Conservation (phyloP, 2,113 vertebrate genomes). For the Corvus cornix region DNA sequence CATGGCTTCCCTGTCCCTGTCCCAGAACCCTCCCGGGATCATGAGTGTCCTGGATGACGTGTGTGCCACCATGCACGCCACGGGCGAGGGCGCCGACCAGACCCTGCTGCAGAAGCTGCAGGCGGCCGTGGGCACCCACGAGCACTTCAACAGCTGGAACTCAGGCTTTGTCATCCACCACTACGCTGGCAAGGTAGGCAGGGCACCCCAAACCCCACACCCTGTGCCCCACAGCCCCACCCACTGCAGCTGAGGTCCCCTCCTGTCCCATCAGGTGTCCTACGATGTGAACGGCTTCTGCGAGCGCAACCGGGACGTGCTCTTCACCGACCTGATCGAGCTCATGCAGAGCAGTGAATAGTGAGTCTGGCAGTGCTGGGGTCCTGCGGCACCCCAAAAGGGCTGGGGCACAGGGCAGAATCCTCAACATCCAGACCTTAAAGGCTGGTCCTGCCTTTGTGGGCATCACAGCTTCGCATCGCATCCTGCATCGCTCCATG, state of each 20-base stretch:
- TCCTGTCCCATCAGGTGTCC: constrained; percentile 80
- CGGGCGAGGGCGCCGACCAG: constrained; percentile 89
- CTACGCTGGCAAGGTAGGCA: constrained; percentile 90
- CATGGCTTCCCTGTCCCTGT: background rate
- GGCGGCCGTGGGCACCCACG: constrained; percentile 87
- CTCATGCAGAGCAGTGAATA: constrained; percentile 95
- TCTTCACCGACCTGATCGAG: constrained; percentile 93
- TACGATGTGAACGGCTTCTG: constrained; percentile 92
- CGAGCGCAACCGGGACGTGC: constrained; percentile 92
- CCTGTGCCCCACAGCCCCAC: background rate
- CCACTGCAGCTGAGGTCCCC: background rate
- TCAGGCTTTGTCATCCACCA: constrained; percentile 93
- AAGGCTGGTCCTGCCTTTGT: background rate
- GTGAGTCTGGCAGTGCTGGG: constrained; percentile 71
- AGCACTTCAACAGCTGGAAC: constrained; percentile 97
- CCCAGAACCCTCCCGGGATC: constrained; percentile 90
- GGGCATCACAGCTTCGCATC: background rate
- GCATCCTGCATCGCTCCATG: rapidly evolving
- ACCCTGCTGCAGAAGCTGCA: constrained; percentile 95
- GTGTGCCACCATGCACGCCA: constrained; percentile 96
- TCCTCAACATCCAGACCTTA: background rate
- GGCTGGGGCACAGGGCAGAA: background rate
- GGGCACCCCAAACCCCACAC: background rate
- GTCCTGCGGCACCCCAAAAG: background rate
- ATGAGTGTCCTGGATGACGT: constrained; percentile 97